Evolutionary conservation across 2,113 vertebrate species (phyloP).

Genomic region (Paracanthobrama guichenoti): DNA sequence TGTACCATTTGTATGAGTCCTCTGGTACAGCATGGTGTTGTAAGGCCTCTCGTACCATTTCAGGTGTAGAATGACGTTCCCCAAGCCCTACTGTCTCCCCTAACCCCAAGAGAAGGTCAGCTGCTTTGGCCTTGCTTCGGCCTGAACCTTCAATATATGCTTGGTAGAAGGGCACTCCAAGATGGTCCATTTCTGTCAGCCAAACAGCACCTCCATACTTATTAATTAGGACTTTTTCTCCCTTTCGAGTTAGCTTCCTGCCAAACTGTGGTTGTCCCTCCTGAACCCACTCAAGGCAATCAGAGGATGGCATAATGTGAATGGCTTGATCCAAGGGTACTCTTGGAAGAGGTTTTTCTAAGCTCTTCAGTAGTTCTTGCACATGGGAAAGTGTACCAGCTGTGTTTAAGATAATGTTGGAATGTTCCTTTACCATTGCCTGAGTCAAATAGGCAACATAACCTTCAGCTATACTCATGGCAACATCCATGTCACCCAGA

Average conservation of each 20-base stretch:
- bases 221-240: constrained; percentile 73
- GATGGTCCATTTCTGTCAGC: constrained; percentile 81
- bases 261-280: constrained; percentile 75
- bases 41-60: constrained; percentile 73
- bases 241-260: constrained; percentile 78
- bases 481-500: constrained; percentile 73
- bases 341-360: constrained; percentile 70
- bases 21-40: constrained; percentile 73
- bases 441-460: constrained; percentile 73
- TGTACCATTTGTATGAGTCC: constrained; percentile 78
- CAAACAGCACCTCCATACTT: constrained; percentile 75
- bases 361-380: constrained; percentile 62
- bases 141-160: constrained; percentile 73
- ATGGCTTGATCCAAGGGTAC: constrained; percentile 75
- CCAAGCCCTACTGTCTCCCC: constrained; percentile 80
- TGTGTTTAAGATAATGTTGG: constrained; percentile 67
- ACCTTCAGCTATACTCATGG: constrained; percentile 74
- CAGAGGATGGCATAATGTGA: constrained; percentile 73
- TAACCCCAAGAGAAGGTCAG: constrained; percentile 77
- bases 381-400: constrained; percentile 72
- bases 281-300: constrained; percentile 77
- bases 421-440: constrained; percentile 73
- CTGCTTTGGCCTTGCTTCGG: constrained; percentile 74
- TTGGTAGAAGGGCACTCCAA: constrained; percentile 79
- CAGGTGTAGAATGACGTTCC: constrained; percentile 74